phyloP scores from a whole-genome alignment of 2,113 vertebrate genomes.

The Erythrocercus mccallii region DNA sequence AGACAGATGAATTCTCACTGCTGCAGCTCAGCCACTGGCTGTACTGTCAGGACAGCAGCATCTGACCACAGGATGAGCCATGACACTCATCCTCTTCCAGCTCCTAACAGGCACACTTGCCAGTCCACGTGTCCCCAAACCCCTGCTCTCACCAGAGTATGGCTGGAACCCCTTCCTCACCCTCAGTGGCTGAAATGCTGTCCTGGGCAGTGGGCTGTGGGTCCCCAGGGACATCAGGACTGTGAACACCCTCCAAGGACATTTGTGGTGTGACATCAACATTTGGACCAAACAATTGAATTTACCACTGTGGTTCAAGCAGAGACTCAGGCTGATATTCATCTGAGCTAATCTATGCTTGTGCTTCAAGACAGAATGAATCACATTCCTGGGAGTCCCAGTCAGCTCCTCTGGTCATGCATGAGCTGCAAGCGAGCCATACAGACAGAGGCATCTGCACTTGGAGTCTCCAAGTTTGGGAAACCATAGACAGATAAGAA shows the following conservation, averaged over 20 bases:
- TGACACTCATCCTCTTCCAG: not conserved
- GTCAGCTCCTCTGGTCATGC: accelerated
- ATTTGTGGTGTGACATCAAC: not conserved
- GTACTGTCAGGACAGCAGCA: not conserved
- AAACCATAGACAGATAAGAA: not conserved
- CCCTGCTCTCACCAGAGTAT: not conserved
- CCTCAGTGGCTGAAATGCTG: not conserved
- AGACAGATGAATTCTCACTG: not conserved
- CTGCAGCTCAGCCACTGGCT: not conserved
- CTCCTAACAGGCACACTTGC: not conserved
- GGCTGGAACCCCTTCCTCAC: not conserved
- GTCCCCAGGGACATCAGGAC: not conserved
- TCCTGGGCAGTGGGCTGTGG: not conserved
- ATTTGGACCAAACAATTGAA: not conserved
- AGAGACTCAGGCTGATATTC: not conserved
- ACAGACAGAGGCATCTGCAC: not conserved
- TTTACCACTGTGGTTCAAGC: not conserved
- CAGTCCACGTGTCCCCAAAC: accelerated
- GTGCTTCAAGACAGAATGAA: not conserved
- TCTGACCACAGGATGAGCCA: not conserved
- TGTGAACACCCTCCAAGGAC: not conserved
- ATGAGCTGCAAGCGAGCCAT: accelerated
- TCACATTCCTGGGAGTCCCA: accelerated
- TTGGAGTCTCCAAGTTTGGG: not conserved
- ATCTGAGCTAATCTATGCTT: not conserved